Evolutionary conservation across 2,888 invertebrate species (phyloP).

Genomic region (Lepeophtheirus nordmannii): DNA sequence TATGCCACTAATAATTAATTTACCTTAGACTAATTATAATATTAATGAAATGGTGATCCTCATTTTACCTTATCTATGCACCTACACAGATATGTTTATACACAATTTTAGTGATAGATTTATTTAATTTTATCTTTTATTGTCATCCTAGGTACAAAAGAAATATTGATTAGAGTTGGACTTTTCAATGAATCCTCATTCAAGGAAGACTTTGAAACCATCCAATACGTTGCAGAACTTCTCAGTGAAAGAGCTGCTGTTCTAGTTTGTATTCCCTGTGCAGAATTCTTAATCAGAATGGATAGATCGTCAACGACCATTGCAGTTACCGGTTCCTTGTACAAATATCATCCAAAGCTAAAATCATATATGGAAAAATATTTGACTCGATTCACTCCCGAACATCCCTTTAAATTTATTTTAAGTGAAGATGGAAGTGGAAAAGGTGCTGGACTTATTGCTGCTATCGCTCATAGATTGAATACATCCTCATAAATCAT

Average conservation of each 20-base stretch:
- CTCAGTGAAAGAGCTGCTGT: conserved; percentile 3
- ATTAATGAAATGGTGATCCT: no score
- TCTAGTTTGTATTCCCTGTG: conserved; percentile 28
- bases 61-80: no score
- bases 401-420: conserved; percentile 47
- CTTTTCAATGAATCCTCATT: conserved; percentile 24
- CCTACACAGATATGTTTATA: no score
- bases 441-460: conserved; percentile 59
- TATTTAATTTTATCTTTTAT: neutral
- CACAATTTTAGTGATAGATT: no score
- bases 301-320: conserved; percentile 43
- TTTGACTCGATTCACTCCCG: conserved; percentile 45
- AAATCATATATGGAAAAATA: conserved; percentile 46
- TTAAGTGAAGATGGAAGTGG: conserved; percentile 65
- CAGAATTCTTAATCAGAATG: conserved; percentile 51
- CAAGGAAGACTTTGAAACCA: conserved; percentile 26
- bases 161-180: neutral
- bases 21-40: no score
- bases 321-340: conserved; percentile 63
- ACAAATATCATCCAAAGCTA: conserved; percentile 56
- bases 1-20: no score
- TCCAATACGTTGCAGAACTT: conserved; percentile 5
- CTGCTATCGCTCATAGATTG: conserved; percentile 51
- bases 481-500: neutral
- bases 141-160: neutral